These are phyloP conservation scores for Syrmaticus mikado DNA, from an alignment of 2,113 vertebrate species.

Conservation along the genomic window DNA sequence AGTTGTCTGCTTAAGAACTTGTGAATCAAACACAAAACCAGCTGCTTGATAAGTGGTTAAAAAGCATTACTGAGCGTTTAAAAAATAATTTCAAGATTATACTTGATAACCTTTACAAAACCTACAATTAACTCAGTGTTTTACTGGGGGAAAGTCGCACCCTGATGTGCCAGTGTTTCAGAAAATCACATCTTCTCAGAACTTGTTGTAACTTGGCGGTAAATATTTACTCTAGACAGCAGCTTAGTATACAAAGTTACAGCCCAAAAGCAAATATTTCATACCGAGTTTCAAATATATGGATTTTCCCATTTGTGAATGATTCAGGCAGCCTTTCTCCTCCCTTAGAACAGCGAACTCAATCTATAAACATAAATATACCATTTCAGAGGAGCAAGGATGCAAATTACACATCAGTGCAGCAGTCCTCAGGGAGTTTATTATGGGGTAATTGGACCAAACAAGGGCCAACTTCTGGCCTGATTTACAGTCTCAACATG, in stretches of 20 bases:
- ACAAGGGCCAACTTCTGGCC: conserved; percentile 39
- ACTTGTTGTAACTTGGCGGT: conserved; percentile 75
- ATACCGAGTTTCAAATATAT: conserved; percentile 59
- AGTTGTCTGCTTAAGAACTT: conserved; percentile 56
- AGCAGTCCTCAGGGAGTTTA: conserved; percentile 51
- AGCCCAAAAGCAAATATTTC: conserved; percentile 70
- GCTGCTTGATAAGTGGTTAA: conserved; percentile 45
- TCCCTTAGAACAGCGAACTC: conserved; percentile 51
- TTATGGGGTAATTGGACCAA: conserved; percentile 57
- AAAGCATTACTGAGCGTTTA: conserved; percentile 46
- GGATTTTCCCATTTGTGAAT: conserved; percentile 71
- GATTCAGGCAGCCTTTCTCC: conserved; percentile 52
- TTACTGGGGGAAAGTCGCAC: conserved; percentile 31
- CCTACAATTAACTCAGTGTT: conserved; percentile 63
- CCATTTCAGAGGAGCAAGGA: conserved; percentile 41
- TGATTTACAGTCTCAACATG: conserved; percentile 59
- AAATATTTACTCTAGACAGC: conserved; percentile 72
- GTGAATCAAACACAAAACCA: conserved; percentile 52
- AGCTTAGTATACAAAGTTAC: conserved; percentile 35
- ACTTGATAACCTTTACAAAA: conserved; percentile 38
- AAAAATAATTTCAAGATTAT: conserved; percentile 59
- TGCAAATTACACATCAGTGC: conserved; percentile 44
- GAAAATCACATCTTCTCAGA: conserved; percentile 55
- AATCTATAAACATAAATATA: conserved; percentile 68
- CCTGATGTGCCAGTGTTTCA: conserved; percentile 35